Base-by-base conservation (phyloP, 2,113 vertebrate genomes). In the Dinomys branickii region DNA sequence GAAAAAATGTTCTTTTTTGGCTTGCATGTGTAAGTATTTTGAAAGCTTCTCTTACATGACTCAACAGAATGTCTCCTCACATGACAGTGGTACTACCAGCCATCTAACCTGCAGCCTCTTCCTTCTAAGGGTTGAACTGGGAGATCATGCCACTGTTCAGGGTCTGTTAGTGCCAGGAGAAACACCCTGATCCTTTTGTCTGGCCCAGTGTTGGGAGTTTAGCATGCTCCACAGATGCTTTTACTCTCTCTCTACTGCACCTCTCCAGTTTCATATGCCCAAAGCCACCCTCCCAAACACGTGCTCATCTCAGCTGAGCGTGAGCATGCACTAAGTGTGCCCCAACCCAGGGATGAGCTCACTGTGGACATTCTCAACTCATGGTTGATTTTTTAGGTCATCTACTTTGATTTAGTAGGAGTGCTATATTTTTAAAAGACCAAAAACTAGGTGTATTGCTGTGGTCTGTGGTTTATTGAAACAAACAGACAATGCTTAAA, bases 261-360 rank as follows among this genome's bases (percentile, higher is more conserved):
- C 5, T 13, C 17, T 22, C 17, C 28, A 22, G 11, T 33, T 38
- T 22, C 5, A 47, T 4, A 0, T 35, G 22, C 54, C 9, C 0
- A 0, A n/a, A 41, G 54, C 24, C 19, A 69, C 3, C 3, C 0
- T 4, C 56, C 5, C 9, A 11, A 35, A 59, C 5, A 47, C 6
- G 41, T 26, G 47, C 3, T 47, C 35, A 41, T 61, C 11, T 41
- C 26, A 73, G 38, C 56, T 81, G 24, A 52, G 22, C 61, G 87
- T 83, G 83, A 19, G 3, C 3, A 41, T 0, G 88, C 1, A 41
- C 12, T 19, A 73, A 44, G 28, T 13, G 59, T 11, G 14, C 3
- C 78, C 7, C 30, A 9, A 69, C 10, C 7, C 22, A 67, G 35
- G 0, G 24, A n/a, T 9, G 11, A 22, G 8, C 17, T 58, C 38